phyloP scores from a whole-genome alignment of 2,113 vertebrate genomes.

The Corythoichthys haematopterus region DNA sequence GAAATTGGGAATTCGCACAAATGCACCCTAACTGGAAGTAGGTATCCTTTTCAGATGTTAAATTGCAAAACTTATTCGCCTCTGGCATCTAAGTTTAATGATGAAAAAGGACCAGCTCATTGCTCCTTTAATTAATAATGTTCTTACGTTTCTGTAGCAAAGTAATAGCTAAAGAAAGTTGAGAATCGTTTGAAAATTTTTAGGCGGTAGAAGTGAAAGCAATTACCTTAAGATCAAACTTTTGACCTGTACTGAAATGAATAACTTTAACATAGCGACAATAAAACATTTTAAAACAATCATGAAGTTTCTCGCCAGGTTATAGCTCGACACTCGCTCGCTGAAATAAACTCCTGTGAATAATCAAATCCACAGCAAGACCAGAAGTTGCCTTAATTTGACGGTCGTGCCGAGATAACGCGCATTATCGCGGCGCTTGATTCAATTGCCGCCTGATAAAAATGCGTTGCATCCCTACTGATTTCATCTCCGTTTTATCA shows the following conservation, averaged over 20 bases:
- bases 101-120: background rate
- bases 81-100: background rate
- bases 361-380: background rate
- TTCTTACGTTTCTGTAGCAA: background rate
- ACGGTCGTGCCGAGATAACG: constrained; percentile 6
- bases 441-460: constrained; percentile 17
- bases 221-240: constrained; percentile 1
- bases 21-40: background rate
- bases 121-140: background rate
- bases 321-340: constrained; percentile 10
- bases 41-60: background rate
- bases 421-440: constrained; percentile 14
- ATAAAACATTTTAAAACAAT: background rate
- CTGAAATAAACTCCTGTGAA: constrained; percentile 5
- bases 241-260: background rate
- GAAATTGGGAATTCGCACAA: too few species aligned
- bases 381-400: background rate
- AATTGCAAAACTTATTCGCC: background rate
- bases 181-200: background rate
- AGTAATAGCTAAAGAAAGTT: background rate
- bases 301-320: background rate
- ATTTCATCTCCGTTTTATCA: constrained; percentile 7
- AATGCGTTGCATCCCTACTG: background rate
- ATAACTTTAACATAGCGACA: background rate
- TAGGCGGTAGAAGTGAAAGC: background rate